These are phyloP conservation scores for Campoplex capitator DNA, from an alignment of 2,888 invertebrate species.

Conservation along the genomic window DNA sequence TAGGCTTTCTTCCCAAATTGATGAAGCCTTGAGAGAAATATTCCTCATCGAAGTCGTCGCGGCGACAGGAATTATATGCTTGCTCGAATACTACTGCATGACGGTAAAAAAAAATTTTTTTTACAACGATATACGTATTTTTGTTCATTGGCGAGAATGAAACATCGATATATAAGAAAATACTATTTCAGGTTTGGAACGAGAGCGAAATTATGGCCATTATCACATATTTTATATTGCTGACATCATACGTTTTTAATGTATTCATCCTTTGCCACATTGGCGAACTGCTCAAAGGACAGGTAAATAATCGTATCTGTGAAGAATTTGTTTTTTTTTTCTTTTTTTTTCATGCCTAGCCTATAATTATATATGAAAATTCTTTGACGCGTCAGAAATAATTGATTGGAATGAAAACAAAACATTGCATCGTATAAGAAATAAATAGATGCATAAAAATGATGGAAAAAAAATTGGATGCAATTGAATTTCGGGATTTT, in stretches of 20 bases:
- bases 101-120: conserved; percentile 71
- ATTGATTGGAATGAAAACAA: neutral
- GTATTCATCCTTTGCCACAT: conserved; percentile 59
- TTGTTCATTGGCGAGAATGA: neutral
- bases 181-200: conserved; percentile 51
- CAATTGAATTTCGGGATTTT: conserved; percentile 12
- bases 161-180: too few relatives aligned
- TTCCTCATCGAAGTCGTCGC: conserved; percentile 78
- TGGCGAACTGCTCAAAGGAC: conserved; percentile 76
- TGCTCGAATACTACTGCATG: conserved; percentile 78
- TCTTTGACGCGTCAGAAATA: too few relatives aligned
- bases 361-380: neutral
- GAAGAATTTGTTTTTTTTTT: neutral
- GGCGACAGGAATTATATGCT: conserved; percentile 78
- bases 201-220: conserved; percentile 37
- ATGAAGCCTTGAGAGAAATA: conserved; percentile 74
- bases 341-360: conserved; percentile 19
- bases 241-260: conserved; percentile 52
- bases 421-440: too few relatives aligned
- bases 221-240: conserved; percentile 50
- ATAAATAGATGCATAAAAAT: too few relatives aligned
- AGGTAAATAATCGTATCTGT: conserved; percentile 68
- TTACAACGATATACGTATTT: neutral
- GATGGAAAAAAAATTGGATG: neutral
- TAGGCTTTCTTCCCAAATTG: conserved; percentile 75